phyloP scores from a whole-genome alignment of 2,797 vertebrate species.

The Nyctibius grandis region DNA sequence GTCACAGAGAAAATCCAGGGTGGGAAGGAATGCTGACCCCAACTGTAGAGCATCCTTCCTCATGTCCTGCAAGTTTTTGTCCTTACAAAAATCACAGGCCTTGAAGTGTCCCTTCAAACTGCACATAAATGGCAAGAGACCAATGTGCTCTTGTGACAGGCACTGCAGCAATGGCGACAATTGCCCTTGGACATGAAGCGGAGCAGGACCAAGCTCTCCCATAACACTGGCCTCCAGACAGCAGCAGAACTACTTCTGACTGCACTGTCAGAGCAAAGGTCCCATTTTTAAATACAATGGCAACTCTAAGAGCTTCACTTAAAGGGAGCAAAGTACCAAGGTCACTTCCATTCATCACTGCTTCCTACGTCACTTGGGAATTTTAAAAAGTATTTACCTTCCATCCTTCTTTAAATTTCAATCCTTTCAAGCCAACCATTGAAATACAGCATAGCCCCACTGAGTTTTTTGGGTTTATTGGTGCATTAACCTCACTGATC shows the following conservation, averaged over 20 bases:
- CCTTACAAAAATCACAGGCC: not conserved
- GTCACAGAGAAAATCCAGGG: not conserved
- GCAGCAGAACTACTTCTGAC: not conserved
- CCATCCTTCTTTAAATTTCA: not conserved
- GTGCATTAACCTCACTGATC: not conserved
- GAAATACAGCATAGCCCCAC: not conserved
- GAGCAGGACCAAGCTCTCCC: not conserved
- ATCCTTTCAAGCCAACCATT: not conserved
- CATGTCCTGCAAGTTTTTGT: not conserved
- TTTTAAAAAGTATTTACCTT: not conserved
- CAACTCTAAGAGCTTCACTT: not conserved
- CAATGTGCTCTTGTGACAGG: rapidly evolving
- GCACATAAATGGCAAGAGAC: not conserved
- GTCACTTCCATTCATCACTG: not conserved
- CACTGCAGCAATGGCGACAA: not conserved
- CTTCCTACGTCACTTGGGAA: not conserved
- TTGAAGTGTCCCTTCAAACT: not conserved
- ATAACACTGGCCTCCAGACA: not conserved
- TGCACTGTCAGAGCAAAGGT: not conserved
- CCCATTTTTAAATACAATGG: not conserved
- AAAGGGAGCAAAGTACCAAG: not conserved
- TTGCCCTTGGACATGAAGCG: not conserved
- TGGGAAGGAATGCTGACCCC: not conserved
- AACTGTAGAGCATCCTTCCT: not conserved
- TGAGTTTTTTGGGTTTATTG: not conserved